Base-by-base conservation (phyloP, 2,888 invertebrate species). In the Barypeithes pellucidus region DNA sequence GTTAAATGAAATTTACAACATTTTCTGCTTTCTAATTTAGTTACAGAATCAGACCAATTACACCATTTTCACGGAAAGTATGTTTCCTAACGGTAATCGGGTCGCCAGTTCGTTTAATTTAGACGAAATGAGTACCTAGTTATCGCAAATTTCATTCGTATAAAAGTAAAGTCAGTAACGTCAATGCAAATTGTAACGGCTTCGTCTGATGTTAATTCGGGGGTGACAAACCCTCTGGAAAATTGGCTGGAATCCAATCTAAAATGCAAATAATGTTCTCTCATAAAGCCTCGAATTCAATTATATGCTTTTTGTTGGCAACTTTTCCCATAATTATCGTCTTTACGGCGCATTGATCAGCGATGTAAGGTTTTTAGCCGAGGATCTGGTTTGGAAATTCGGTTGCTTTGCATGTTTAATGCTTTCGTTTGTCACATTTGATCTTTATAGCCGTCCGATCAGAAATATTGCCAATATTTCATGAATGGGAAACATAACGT, bases 241-340 rank as follows among this genome's bases (percentile, higher is more conserved):
- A 85, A 84, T 84, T 84, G 84, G 81, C 81, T 79, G 75, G 79
- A 80, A 82, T 84, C 83, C 82, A 84, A 84, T 84, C 82, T 84
- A 82, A 81, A 82, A 84, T 83, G 83, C 84, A 84, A 84, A 84
- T 84, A 78, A 77, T 77, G 75, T 76, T 60, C 72, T 69, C 69
- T 77, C 76, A 79, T 78, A 77, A 79, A 78, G 78, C 73, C 77
- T 70, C 67, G 73, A 75, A 80, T 80, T 79, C 79, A 78, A 80
- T 80, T 80, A 80, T 77, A 78, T 76, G 75, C 76, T 78, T 77
- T 79, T 79, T 79, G 77, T 78, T 61, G 39, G 52, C 60, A 45
- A 72, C 61, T 67, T 62, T 39, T 59, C 50, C 60, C 59, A 65
- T 73, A 73, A 73, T 73, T 69, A 59, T 39, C 73, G 24, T 57